These are phyloP conservation scores for Pollachius pollachius DNA, from an alignment of 2,113 vertebrate genomes.

Conservation along the genomic window DNA sequence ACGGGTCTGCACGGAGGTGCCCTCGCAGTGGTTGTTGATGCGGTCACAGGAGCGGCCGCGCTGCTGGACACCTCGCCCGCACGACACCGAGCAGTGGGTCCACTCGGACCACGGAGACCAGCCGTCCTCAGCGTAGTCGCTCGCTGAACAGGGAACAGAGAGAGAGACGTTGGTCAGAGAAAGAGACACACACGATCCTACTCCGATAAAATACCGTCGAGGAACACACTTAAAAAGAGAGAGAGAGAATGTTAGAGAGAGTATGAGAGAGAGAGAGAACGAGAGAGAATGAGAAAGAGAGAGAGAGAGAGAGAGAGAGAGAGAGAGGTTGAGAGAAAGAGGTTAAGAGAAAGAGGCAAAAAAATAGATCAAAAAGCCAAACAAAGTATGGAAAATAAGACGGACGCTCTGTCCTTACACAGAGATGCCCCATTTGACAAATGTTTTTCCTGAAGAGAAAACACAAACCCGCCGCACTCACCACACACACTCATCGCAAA, in stretches of 20 bases:
- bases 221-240: slow-evolving; percentile 56
- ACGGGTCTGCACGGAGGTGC: slow-evolving; percentile 97
- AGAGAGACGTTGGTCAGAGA: slow-evolving; percentile 37
- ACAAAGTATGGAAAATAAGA: slow-evolving; percentile 28
- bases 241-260: no score
- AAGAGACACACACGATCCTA: slow-evolving; percentile 28
- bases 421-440: slow-evolving; percentile 51
- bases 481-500: slow-evolving; percentile 38
- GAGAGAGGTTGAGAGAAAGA: slow-evolving; percentile 34
- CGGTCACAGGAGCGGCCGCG: slow-evolving; percentile 97
- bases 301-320: slow-evolving; percentile 42
- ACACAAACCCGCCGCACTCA: slow-evolving; percentile 1
- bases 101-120: slow-evolving; percentile 99
- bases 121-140: slow-evolving; percentile 91
- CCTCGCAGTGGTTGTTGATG: slow-evolving; percentile 95
- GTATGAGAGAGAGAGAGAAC: slow-evolving; percentile 35
- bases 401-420: slow-evolving; percentile 39
- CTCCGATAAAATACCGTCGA: slow-evolving; percentile 33
- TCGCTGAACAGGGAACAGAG: slow-evolving; percentile 74
- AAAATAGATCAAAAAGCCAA: slow-evolving; percentile 16
- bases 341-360: slow-evolving; percentile 39
- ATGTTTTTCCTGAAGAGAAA: slow-evolving; percentile 53
- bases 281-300: slow-evolving; percentile 37
- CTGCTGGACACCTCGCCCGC: slow-evolving; percentile 96
- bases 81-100: slow-evolving; percentile 96